Evolutionary conservation across 2,113 vertebrate genomes (phyloP), one percentile per base, ranked within the genome.

Genomic region (Antechinus flavipes): DNA sequence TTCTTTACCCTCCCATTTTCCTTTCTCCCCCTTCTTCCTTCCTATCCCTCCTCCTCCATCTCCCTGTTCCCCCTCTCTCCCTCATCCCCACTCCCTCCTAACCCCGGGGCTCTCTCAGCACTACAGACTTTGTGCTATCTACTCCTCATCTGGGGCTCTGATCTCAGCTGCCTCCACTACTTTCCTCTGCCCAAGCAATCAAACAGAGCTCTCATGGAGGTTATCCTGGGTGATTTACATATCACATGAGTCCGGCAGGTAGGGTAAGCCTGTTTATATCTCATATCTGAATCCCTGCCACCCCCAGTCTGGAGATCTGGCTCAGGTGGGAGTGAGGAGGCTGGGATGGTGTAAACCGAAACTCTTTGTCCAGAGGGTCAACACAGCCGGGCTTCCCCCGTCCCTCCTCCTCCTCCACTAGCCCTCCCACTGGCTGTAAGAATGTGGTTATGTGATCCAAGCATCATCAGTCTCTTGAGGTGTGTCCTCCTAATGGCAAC

Each of bases 361-460:
- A 25, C 14, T 23, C 68, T 89, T 7, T 91, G 93, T 92, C 53
- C 53, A 0, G 0, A 91, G 54, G 94, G 96, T 96, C 91, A 68
- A 90, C 58, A 54, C 90, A 96, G 96, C 95, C 93, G 92, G 53
- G 54, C 50, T 91, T 94, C 91, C 93, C 95, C n/a, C 61, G 30
- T 52, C 55, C 53, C 61, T 76, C 61, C 35, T 52, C 58, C 54
- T 94, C 50, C 94, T 95, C n/a, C 4, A 19, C 49, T 25, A 46
- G 54, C 10, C 50, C 95, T 92, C 61, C 92, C 84, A 84, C 46
- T 49, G 25, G 56, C 76, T 49, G 68, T 42, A 84, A 84, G 68
- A 84, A 84, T 84, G 68, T 84, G 35, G 68, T 42, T 84, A 84
- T 84, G 16, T 84, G n/a, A 84, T 84, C 68, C 68, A 22, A 84